A percentile compares a stretch with the other conserved stretches of the same genome.
Conservation (phyloP, 1,140 invertebrate species). For the Polypedilum pembai region DNA sequence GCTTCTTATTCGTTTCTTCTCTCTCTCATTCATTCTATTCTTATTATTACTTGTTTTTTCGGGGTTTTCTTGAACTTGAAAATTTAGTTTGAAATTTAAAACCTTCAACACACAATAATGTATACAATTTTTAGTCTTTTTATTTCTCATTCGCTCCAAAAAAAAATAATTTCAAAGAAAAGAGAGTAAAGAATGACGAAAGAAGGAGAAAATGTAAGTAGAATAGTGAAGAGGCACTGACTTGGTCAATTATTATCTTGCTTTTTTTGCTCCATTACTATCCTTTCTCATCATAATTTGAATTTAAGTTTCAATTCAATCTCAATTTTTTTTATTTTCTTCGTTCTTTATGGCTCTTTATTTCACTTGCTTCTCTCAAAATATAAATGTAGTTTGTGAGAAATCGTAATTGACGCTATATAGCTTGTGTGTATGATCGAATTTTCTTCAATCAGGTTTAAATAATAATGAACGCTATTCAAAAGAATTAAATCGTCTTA, state of each 20-base stretch:
- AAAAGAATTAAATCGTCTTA: too few relatives aligned
- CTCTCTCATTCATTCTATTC: background rate
- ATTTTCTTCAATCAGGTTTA: too few relatives aligned
- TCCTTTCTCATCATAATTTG: slow-evolving; percentile 5
- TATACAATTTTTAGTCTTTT: background rate
- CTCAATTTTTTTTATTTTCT: background rate
- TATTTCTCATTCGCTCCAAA: background rate
- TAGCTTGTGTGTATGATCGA: too few relatives aligned
- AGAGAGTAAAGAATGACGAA: background rate
- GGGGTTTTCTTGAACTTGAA: slow-evolving; percentile 3
- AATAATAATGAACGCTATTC: too few relatives aligned
- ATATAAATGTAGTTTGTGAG: too few relatives aligned
- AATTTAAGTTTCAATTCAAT: background rate
- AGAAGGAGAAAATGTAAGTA: slow-evolving; percentile 2
- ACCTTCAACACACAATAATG: background rate
- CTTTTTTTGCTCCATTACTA: slow-evolving; percentile 17
- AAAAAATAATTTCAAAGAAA: background rate
- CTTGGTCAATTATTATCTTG: slow-evolving; percentile 2
- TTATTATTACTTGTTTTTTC: background rate
- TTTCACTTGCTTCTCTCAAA: background rate
- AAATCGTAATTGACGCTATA: too few relatives aligned
- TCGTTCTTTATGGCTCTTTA: slow-evolving; percentile 11
- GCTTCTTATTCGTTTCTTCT: background rate
- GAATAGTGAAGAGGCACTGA: background rate
- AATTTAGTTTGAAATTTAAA: slow-evolving; percentile 20